A percentile compares a stretch with the other conserved stretches of the same genome.
Evolutionary conservation across 1,140 invertebrate species (phyloP).

Genomic region (Mylabris phalerata): DNA sequence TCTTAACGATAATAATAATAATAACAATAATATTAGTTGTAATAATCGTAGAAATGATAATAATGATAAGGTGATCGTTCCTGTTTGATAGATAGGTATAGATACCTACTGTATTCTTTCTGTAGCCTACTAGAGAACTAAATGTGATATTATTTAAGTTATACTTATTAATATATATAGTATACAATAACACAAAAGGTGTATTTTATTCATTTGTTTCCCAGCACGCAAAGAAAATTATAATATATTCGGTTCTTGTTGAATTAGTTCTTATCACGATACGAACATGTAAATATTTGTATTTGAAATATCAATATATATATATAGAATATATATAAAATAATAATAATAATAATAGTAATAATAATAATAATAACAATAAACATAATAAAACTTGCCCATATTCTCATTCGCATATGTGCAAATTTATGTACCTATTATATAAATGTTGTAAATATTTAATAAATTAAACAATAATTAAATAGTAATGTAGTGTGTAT

Average conservation of each 20-base stretch:
- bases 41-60: no score
- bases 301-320: slow-evolving; percentile 7
- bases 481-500: slow-evolving; percentile 9
- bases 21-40: no score
- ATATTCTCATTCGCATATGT: not conserved
- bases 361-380: slow-evolving; percentile 2
- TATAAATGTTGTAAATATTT: slow-evolving; percentile 14
- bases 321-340: no score
- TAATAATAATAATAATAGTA: no score
- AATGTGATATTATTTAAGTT: slow-evolving; percentile 18
- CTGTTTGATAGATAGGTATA: slow-evolving; percentile 1
- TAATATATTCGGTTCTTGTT: slow-evolving; percentile 9
- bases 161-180: slow-evolving; percentile 1
- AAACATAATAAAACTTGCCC: no score
- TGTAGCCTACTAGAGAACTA: slow-evolving; percentile 14
- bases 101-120: not conserved
- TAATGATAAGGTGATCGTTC: slow-evolving; percentile 12
- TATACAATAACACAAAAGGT: slow-evolving; percentile 6
- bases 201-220: slow-evolving; percentile 17
- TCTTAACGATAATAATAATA: no score
- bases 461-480: slow-evolving; percentile 8
- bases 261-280: slow-evolving; percentile 15
- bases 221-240: slow-evolving; percentile 15
- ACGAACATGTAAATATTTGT: slow-evolving; percentile 16
- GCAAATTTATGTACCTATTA: slow-evolving; percentile 9